These are phyloP conservation scores for Bombylius discolor DNA, from an alignment of 2,888 invertebrate species.

Conservation along the genomic window DNA sequence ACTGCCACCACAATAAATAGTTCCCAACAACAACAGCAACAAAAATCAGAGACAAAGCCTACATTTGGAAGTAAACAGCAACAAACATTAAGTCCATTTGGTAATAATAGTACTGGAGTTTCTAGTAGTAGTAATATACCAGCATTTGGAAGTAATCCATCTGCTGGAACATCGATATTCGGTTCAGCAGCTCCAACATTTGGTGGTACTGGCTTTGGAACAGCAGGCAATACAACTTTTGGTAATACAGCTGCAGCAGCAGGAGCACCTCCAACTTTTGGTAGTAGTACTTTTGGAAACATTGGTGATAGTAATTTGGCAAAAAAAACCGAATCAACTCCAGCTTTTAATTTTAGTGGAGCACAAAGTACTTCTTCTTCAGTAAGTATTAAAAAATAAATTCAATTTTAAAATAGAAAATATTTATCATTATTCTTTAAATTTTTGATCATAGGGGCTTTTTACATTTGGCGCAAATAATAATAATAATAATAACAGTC, in stretches of 20 bases:
- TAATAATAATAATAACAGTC: constrained; percentile 10
- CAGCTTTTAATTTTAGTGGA: constrained; percentile 19
- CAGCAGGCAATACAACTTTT: constrained; percentile 13
- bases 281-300: constrained; percentile 5
- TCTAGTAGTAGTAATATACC: constrained; percentile 6
- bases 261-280: constrained; percentile 9
- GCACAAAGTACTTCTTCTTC: constrained; percentile 1
- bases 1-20: neutral
- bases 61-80: constrained; percentile 15
- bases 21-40: neutral
- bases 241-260: constrained; percentile 11
- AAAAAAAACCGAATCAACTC: constrained; percentile 19
- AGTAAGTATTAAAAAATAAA: neutral
- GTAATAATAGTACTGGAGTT: neutral
- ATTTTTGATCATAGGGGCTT: constrained; percentile 11
- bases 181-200: constrained; percentile 10
- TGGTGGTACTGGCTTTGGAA: constrained; percentile 15
- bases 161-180: constrained; percentile 5
- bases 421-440: neutral
- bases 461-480: constrained; percentile 16
- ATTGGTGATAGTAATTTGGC: constrained; percentile 19
- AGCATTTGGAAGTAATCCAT: constrained; percentile 10
- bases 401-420: neutral
- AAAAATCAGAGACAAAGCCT: constrained; percentile 10
- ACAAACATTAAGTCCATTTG: constrained; percentile 10